Evolutionary conservation across 2,113 vertebrate genomes (phyloP).

Genomic region (Mobula hypostoma): DNA sequence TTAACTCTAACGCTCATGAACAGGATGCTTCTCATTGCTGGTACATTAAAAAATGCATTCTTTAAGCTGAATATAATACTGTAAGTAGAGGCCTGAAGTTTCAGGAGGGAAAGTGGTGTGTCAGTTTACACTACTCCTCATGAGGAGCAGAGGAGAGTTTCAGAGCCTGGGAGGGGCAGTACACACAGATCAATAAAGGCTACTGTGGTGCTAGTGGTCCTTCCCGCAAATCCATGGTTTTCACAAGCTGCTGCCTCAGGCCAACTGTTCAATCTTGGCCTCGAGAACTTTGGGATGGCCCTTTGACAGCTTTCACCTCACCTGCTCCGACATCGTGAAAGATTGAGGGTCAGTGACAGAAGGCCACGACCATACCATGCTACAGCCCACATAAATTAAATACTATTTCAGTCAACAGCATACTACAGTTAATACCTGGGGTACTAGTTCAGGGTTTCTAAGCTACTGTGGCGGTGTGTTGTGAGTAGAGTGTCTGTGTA

Average conservation of each 20-base stretch:
- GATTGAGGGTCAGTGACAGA: neutral
- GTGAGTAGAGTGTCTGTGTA: neutral
- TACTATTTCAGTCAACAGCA: constrained; percentile 2
- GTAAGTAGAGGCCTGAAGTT: neutral
- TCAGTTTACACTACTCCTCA: neutral
- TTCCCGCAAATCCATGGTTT: neutral
- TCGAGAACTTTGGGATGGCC: neutral
- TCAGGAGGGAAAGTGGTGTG: neutral
- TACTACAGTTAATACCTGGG: neutral
- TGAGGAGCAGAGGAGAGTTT: neutral
- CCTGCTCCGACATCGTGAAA: neutral
- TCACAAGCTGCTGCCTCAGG: neutral
- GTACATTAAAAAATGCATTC: neutral
- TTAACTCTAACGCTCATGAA: neutral
- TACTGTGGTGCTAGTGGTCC: neutral
- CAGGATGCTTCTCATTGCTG: neutral
- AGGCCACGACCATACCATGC: neutral
- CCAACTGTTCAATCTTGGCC: neutral
- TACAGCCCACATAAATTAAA: neutral
- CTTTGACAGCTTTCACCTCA: neutral
- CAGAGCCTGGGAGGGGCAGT: neutral
- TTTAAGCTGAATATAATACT: constrained; percentile 12
- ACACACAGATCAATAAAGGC: neutral
- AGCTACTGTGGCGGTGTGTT: neutral
- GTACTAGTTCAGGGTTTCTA: neutral